phyloP scores from a whole-genome alignment of 1,140 invertebrate species.

The Onthophagus taurus region DNA sequence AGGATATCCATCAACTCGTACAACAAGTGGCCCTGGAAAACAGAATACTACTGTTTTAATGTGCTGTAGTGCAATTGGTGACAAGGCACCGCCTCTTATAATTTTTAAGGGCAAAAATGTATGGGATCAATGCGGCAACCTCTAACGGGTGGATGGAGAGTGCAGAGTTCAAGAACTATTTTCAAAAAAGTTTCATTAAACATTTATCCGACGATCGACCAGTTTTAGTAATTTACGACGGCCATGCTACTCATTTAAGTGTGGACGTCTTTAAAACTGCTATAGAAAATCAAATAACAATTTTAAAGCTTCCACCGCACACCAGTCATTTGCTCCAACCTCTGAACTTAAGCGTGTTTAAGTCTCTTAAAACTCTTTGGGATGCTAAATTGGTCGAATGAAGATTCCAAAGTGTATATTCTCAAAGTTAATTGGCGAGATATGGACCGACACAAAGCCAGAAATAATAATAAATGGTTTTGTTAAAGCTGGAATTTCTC shows the following conservation, averaged over 20 bases:
- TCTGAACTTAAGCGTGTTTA: conserved; percentile 27
- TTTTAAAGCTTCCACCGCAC: conserved; percentile 32
- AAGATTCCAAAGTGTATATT: conserved; percentile 15
- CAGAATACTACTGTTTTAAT: conserved; percentile 34
- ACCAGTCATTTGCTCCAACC: conserved; percentile 31
- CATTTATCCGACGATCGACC: conserved; percentile 19
- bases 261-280: conserved; percentile 26
- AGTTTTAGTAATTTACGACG: conserved; percentile 30
- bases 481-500: conserved; percentile 7
- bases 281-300: conserved; percentile 23
- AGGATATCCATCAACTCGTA: conserved; percentile 25
- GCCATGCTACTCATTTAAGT: conserved; percentile 27
- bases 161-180: conserved; percentile 29
- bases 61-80: conserved; percentile 28
- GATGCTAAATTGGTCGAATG: conserved; percentile 10
- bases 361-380: conserved; percentile 21
- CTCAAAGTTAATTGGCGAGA: conserved; percentile 8
- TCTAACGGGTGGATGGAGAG: conserved; percentile 33
- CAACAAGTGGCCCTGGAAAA: conserved; percentile 27
- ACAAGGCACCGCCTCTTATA: conserved; percentile 33
- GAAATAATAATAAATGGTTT: conserved; percentile 13
- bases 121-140: conserved; percentile 28
- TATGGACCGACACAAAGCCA: not conserved
- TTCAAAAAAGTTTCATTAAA: conserved; percentile 23
- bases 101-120: conserved; percentile 26